A percentile compares a stretch with the other conserved stretches of the same genome.
phyloP scores from a whole-genome alignment of 2,888 invertebrate genomes.

The Rambutsinella grinnellia region DNA sequence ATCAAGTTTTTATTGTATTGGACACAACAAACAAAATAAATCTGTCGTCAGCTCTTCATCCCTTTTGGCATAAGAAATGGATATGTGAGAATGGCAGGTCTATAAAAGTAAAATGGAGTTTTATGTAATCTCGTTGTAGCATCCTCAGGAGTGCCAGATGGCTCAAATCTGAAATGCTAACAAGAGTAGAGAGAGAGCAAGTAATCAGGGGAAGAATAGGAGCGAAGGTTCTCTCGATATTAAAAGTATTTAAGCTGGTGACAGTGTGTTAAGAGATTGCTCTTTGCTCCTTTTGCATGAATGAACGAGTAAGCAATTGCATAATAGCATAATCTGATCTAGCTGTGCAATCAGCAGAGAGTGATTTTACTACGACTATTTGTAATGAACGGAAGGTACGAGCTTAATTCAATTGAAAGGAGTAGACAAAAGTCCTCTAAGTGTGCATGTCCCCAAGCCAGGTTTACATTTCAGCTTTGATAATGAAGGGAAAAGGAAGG shows the following conservation, averaged over 20 bases:
- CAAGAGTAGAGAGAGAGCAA: conserved; percentile 10
- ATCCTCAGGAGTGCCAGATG: conserved; percentile 38
- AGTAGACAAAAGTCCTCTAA: not conserved
- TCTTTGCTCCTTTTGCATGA: conserved; percentile 16
- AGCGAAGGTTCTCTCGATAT: not conserved
- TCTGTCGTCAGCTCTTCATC: conserved; percentile 38
- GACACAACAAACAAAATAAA: conserved; percentile 34
- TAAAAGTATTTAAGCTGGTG: not conserved
- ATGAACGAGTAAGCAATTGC: conserved; percentile 17
- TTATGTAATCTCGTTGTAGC: not conserved
- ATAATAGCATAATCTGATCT: conserved; percentile 37
- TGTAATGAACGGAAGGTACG: no score
- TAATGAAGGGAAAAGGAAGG: not conserved
- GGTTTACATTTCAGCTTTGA: conserved; percentile 33
- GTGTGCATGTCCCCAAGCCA: conserved; percentile 26
- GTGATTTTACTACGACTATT: not conserved
- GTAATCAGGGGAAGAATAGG: not conserved
- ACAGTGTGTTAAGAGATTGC: conserved; percentile 30
- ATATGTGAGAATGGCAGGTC: conserved; percentile 23
- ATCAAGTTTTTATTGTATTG: not conserved
- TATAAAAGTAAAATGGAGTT: not conserved
- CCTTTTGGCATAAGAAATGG: not conserved
- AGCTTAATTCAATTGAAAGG: not conserved
- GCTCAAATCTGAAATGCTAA: conserved; percentile 24
- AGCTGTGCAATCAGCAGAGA: not conserved